phyloP scores from a whole-genome alignment of 2,888 invertebrate species.

The Byasa hedistus region DNA sequence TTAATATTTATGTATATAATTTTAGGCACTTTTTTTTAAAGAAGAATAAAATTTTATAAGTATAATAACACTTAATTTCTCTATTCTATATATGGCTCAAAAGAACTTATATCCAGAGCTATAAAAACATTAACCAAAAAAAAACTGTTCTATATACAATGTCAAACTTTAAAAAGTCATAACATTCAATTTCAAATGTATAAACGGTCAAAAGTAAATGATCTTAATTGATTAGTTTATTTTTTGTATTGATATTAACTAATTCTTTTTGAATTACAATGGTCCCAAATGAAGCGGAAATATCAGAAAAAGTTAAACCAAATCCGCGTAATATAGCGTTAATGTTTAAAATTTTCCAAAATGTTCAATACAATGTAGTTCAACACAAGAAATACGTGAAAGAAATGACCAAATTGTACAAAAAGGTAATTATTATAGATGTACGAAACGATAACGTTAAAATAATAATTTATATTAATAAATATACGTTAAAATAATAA shows the following conservation, averaged over 20 bases:
- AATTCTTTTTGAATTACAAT: constrained; percentile 38
- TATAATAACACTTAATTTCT: too few species aligned
- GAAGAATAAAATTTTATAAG: too few species aligned
- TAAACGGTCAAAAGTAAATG: neutral
- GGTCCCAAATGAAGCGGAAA: constrained; percentile 55
- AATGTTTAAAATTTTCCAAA: constrained; percentile 81
- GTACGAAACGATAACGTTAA: too few species aligned
- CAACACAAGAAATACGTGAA: constrained; percentile 83
- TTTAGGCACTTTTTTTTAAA: too few species aligned
- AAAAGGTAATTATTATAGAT: constrained; percentile 73
- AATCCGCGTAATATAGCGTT: constrained; percentile 66
- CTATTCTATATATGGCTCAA: too few species aligned
- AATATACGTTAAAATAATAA: too few species aligned
- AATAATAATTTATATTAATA: too few species aligned
- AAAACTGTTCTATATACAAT: too few species aligned
- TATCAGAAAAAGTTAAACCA: constrained; percentile 50
- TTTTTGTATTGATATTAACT: neutral
- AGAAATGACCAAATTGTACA: constrained; percentile 81
- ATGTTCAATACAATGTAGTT: constrained; percentile 82
- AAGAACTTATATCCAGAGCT: too few species aligned
- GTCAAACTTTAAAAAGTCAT: neutral
- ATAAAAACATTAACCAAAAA: too few species aligned
- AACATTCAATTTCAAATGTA: neutral
- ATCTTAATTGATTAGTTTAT: neutral
- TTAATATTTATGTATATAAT: too few species aligned